Evolutionary conservation across 1,140 invertebrate species (phyloP).

Genomic region (Archivesica marissinica): DNA sequence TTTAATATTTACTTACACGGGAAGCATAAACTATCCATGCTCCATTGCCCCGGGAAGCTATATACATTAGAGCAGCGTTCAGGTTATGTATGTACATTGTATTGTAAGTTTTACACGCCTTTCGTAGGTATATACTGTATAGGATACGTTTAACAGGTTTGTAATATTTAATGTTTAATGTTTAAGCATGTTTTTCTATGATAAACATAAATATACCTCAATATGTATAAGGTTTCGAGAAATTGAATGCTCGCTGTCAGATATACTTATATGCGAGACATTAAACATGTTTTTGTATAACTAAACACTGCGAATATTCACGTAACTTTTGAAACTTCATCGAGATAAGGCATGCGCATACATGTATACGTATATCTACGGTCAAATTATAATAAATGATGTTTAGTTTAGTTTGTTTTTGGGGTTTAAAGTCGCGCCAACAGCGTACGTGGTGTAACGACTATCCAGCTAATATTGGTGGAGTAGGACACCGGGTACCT

Average conservation of each 20-base stretch:
- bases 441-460: no score
- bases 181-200: not conserved
- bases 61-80: conserved; percentile 5
- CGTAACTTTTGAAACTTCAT: not conserved
- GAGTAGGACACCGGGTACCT: no score
- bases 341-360: no score
- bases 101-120: not conserved
- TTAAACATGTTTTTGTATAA: not conserved
- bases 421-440: no score
- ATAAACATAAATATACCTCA: not conserved
- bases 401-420: no score
- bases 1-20: no score
- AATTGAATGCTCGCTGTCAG: not conserved
- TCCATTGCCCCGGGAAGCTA: not conserved
- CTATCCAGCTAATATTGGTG: no score
- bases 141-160: not conserved
- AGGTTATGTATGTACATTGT: not conserved
- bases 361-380: not conserved
- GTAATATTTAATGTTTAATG: no score
- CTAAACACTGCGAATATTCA: not conserved
- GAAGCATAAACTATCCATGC: no score
- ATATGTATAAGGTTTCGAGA: not conserved
- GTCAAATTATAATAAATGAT: no score
- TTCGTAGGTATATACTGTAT: not conserved
- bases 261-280: not conserved